Evolutionary conservation across 2,888 invertebrate genomes (phyloP), one percentile per base, ranked within the genome.

Genomic region (Pycnomerus fuliginosus): DNA sequence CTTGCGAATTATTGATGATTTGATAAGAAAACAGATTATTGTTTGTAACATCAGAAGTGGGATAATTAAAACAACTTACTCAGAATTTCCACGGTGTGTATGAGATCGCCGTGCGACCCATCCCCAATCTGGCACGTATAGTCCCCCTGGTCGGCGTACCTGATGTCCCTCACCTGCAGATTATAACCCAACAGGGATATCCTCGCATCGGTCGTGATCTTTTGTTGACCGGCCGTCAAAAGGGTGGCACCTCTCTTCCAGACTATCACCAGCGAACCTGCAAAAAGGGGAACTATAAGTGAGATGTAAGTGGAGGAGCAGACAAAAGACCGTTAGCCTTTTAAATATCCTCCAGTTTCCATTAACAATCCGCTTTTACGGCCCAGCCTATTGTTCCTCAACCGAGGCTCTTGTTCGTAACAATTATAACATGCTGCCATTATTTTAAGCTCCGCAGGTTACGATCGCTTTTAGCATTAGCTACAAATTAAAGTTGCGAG

Each of bases 101-200:
- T 75, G 44, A 78, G 73, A 54, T 78, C 78, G 14, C 76, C 72
- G 38, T 73, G 73, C n/a, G 74, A 71, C 13, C 75, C 75, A 43
- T 77, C 78, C 16, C 76, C 76, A 31, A 79, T 74, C 59, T 78
- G 78, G 60, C 79, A 79, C 22, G 77, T 74, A 62, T 79, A 79
- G 60, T 77, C 77, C 1, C 78, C 79, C 34, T 77, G 76, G 60
- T 79, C 78, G 25, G 74, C 68, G 23, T 76, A 73, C 48, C 70
- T 69, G 31, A 78, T 75, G 51, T 75, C 74, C 47, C 73, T 70
- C 45, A 79, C 71, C 62, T 78, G 75, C 43, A 79, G 66, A 62
- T 73, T 76, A 50, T 75, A 76, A 33, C 76, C 76, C 41, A 72
- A 68, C 31, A 79, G 68, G 22, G 74, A 71, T 52, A 77, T 71